phyloP scores from a whole-genome alignment of 2,113 vertebrate species.

The Xyliphius kryptos region DNA sequence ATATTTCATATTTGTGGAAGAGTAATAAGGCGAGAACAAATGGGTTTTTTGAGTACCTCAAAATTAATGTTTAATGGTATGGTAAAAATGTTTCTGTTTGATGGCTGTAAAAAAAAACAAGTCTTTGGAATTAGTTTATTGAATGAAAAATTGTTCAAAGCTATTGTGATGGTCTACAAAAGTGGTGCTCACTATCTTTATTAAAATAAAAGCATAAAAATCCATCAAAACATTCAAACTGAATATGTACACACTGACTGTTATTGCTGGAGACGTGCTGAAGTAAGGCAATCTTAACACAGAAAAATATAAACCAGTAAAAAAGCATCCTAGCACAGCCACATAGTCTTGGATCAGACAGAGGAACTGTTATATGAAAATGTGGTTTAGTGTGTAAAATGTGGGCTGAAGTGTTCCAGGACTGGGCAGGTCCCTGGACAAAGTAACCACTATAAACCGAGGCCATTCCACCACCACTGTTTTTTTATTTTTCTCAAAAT shows the following conservation, averaged over 20 bases:
- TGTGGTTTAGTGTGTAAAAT: constrained; percentile 21
- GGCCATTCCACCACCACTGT: constrained; percentile 31
- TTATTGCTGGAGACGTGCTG: background rate
- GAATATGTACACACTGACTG: background rate
- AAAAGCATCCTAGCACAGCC: background rate
- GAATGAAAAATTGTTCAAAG: no score
- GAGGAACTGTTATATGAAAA: constrained; percentile 37
- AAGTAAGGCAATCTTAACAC: background rate
- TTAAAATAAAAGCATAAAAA: background rate
- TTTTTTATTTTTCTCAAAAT: constrained; percentile 40
- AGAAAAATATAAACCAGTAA: constrained; percentile 4
- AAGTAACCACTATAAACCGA: constrained; percentile 38
- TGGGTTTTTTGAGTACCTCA: no score
- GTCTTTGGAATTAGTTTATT: no score
- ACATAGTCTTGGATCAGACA: background rate
- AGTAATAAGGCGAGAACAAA: no score
- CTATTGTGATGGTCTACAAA: background rate
- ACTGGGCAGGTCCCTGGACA: constrained; percentile 40
- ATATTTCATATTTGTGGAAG: no score
- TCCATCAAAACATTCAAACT: no score
- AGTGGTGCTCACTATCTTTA: background rate
- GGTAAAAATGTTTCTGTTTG: no score
- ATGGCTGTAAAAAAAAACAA: no score
- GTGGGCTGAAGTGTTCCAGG: constrained; percentile 49
- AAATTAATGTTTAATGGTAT: no score